phyloP scores from a whole-genome alignment of 2,888 invertebrate species.

The Strigamia crassipes region DNA sequence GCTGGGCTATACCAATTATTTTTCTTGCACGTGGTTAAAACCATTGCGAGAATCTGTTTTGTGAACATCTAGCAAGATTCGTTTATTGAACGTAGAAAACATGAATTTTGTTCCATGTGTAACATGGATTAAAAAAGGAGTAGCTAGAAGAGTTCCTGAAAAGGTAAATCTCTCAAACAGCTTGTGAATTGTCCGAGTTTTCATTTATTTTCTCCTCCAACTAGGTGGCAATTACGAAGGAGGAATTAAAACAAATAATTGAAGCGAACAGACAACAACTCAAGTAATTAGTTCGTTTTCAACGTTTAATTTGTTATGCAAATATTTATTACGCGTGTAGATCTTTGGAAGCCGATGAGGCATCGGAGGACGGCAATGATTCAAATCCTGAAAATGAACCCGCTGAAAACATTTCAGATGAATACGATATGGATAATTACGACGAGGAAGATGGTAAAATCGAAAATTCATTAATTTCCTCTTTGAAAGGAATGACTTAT shows the following conservation, averaged over 20 bases:
- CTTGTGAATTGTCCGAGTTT: neutral
- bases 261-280: neutral
- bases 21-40: no score
- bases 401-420: constrained; percentile 63
- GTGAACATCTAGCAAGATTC: no score
- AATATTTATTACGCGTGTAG: neutral
- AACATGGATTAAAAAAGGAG: neutral
- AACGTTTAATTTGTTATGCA: neutral
- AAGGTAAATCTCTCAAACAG: neutral
- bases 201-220: neutral
- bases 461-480: neutral
- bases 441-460: constrained; percentile 57
- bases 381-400: neutral
- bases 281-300: neutral
- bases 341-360: neutral
- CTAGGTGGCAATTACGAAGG: neutral
- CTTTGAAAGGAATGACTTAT: neutral
- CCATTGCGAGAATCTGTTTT: no score
- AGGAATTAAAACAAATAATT: neutral
- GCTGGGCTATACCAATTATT: no score
- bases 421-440: constrained; percentile 64
- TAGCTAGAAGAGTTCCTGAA: neutral
- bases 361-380: neutral
- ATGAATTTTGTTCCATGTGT: constrained; percentile 13
- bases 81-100: neutral